A percentile compares a stretch with the other conserved stretches of the same genome.
phyloP scores from a whole-genome alignment of 2,113 vertebrate genomes.

The Anolis carolinensis region DNA sequence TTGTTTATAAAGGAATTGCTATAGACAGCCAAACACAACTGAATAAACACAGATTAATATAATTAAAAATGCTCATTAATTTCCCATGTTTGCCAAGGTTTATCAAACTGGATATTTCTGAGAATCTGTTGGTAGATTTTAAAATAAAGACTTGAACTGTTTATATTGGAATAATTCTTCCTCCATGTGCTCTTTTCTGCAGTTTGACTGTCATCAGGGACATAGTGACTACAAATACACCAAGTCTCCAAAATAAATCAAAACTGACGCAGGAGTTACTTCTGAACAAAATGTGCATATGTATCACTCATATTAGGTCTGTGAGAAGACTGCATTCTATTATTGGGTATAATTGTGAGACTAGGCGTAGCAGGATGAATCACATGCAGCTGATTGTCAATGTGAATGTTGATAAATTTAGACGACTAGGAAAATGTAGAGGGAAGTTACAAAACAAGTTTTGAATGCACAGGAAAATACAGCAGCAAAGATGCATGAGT shows the following conservation, averaged over 20 bases:
- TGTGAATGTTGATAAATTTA: neutral
- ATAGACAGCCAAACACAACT: neutral
- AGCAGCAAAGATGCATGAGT: neutral
- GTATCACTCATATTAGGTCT: neutral
- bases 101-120: neutral
- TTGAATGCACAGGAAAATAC: neutral
- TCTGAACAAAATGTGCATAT: neutral
- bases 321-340: conserved; percentile 1
- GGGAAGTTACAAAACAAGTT: neutral
- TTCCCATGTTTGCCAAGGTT: neutral
- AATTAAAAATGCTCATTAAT: neutral
- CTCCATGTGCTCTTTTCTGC: neutral
- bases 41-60: neutral
- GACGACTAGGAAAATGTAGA: neutral
- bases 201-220: neutral
- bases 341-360: conserved; percentile 6
- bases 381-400: neutral
- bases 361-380: conserved; percentile 2
- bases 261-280: neutral
- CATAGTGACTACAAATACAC: neutral
- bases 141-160: no score
- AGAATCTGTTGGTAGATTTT: neutral
- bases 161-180: neutral
- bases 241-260: neutral
- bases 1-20: neutral